These are phyloP conservation scores for Babylonia areolata DNA, from an alignment of 1,140 invertebrate genomes.

Conservation along the genomic window DNA sequence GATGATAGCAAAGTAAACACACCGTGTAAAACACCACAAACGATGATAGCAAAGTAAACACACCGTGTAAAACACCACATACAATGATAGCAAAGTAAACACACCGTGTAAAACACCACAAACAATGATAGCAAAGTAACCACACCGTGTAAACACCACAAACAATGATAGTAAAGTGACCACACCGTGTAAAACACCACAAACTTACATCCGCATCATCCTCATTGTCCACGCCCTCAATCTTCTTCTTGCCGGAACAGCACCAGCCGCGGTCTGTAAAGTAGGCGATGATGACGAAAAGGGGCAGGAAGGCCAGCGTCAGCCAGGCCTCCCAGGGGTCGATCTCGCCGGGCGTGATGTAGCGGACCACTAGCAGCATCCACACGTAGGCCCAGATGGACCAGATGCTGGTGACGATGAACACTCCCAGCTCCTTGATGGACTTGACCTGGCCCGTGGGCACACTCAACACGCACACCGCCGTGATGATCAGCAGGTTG, in stretches of 20 bases:
- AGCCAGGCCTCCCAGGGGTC: constrained; percentile 80
- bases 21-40: too few species aligned
- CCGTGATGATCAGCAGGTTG: constrained; percentile 77
- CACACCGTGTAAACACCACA: too few species aligned
- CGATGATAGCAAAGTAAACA: too few species aligned
- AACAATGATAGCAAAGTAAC: too few species aligned
- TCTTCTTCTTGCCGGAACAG: constrained; percentile 22
- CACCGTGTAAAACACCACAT: too few species aligned
- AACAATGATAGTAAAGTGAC: too few species aligned
- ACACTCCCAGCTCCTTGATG: constrained; percentile 76
- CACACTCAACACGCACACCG: constrained; percentile 72
- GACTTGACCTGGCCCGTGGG: constrained; percentile 63
- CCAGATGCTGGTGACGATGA: constrained; percentile 75
- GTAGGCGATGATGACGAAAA: constrained; percentile 75
- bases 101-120: too few species aligned
- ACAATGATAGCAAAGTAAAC: too few species aligned
- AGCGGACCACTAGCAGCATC: constrained; percentile 70
- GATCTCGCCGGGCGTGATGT: constrained; percentile 64
- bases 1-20: too few species aligned
- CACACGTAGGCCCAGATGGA: constrained; percentile 78
- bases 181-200: too few species aligned
- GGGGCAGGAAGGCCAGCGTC: constrained; percentile 80
- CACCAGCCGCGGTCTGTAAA: constrained; percentile 56
- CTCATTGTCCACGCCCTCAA: constrained; percentile 14
- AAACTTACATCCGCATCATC: background rate